phyloP scores from a whole-genome alignment of 2,113 vertebrate species.

The Hypanus sabinus region DNA sequence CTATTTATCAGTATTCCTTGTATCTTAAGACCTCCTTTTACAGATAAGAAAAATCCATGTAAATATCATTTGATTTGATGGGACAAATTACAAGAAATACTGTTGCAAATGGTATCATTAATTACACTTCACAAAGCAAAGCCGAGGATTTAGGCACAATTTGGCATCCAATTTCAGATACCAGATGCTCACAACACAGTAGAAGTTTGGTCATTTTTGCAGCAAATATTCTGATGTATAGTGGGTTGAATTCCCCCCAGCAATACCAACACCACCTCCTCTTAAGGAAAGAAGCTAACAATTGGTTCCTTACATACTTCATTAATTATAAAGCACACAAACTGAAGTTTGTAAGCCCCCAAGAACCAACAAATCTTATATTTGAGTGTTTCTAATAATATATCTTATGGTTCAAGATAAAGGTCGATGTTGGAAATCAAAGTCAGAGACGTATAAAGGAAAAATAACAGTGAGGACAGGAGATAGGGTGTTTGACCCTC shows the following conservation, averaged over 20 bases:
- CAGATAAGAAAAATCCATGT: background rate
- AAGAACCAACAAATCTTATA: background rate
- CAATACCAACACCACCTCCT: background rate
- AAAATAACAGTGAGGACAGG: background rate
- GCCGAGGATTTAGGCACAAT: background rate
- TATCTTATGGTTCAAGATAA: background rate
- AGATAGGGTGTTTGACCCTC: background rate
- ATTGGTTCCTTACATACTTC: background rate
- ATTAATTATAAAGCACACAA: background rate
- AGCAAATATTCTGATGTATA: background rate
- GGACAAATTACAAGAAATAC: background rate
- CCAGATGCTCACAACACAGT: background rate
- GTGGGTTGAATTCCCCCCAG: too few species aligned
- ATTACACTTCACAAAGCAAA: slow-evolving; percentile 25
- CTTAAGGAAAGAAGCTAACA: background rate
- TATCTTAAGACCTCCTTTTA: background rate
- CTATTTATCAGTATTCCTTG: background rate
- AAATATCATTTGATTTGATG: background rate
- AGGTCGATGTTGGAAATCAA: background rate
- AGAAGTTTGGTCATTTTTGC: background rate
- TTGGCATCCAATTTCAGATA: background rate
- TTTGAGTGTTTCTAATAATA: background rate
- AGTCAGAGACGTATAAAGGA: background rate
- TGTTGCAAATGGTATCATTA: background rate
- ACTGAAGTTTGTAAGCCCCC: background rate